These are phyloP conservation scores for Eptesicus fuscus DNA, from an alignment of 2,113 vertebrate species.

Conservation along the genomic window DNA sequence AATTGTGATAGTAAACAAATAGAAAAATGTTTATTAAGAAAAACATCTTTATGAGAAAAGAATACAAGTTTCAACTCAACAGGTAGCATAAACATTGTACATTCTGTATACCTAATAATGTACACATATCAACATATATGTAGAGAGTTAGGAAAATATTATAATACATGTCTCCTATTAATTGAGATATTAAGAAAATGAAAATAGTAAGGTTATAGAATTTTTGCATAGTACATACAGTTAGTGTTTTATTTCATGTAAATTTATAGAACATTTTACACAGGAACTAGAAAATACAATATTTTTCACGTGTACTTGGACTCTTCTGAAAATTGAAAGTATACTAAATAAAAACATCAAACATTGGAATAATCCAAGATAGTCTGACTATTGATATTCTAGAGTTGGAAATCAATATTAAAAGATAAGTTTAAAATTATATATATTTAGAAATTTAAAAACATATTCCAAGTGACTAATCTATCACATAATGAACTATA, in stretches of 20 bases:
- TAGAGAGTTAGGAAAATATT: neutral
- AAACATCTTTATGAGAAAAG: neutral
- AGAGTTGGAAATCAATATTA: neutral
- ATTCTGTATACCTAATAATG: neutral
- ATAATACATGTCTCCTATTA: neutral
- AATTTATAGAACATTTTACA: neutral
- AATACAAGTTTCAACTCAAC: neutral
- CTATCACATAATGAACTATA: neutral
- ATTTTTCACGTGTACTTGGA: neutral
- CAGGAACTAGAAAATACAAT: neutral
- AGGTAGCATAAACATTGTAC: neutral
- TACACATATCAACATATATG: neutral
- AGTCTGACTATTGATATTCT: neutral
- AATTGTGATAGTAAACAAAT: neutral
- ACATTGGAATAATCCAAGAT: neutral
- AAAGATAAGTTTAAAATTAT: neutral
- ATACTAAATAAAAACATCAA: neutral
- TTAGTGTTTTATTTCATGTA: neutral
- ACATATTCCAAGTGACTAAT: neutral
- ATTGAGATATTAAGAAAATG: neutral
- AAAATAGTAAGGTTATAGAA: neutral
- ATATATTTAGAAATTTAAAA: neutral
- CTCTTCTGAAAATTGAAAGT: neutral
- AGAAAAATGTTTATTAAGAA: neutral
- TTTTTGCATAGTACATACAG: neutral